Conservation (phyloP, 2,888 invertebrate species). For the Hydroisotoma schaefferi region DNA sequence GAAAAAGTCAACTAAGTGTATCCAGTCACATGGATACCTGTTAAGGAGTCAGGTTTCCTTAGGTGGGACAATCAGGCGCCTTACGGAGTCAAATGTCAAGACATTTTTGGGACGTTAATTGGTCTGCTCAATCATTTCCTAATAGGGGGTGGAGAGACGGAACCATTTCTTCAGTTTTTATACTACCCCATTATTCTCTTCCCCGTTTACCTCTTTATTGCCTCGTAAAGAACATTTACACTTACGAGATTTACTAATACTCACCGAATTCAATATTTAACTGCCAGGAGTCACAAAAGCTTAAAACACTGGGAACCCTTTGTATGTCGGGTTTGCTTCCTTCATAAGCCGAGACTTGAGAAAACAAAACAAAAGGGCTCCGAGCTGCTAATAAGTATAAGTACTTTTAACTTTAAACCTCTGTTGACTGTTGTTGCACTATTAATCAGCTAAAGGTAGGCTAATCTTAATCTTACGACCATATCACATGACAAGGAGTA, state of each 20-base stretch:
- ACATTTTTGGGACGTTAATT: slow-evolving; percentile 49
- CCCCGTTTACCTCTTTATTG: slow-evolving; percentile 45
- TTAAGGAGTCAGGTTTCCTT: slow-evolving; percentile 46
- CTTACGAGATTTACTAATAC: slow-evolving; percentile 45
- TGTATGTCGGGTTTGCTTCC: too few species aligned
- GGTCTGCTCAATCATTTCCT: slow-evolving; percentile 49
- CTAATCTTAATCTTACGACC: too few species aligned
- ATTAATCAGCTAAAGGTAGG: slow-evolving; percentile 12
- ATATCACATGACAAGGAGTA: slow-evolving; percentile 8
- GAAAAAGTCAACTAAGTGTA: slow-evolving; percentile 21
- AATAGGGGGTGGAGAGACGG: slow-evolving; percentile 45
- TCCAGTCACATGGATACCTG: slow-evolving; percentile 12
- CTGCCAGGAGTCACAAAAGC: slow-evolving; percentile 3
- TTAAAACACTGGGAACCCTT: too few species aligned
- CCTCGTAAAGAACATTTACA: slow-evolving; percentile 47
- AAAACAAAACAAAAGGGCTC: too few species aligned
- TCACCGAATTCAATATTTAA: slow-evolving; percentile 17
- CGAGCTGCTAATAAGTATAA: too few species aligned
- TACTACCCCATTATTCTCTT: slow-evolving; percentile 15
- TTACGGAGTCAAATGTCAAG: slow-evolving; percentile 48
- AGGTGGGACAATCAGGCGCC: slow-evolving; percentile 49
- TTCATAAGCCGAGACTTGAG: too few species aligned
- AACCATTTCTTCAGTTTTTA: slow-evolving; percentile 18
- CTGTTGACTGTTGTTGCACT: too few species aligned
- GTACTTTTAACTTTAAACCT: too few species aligned